These are phyloP conservation scores for Corythornis leucogaster DNA, from an alignment of 2,797 vertebrate genomes.

Conservation along the genomic window DNA sequence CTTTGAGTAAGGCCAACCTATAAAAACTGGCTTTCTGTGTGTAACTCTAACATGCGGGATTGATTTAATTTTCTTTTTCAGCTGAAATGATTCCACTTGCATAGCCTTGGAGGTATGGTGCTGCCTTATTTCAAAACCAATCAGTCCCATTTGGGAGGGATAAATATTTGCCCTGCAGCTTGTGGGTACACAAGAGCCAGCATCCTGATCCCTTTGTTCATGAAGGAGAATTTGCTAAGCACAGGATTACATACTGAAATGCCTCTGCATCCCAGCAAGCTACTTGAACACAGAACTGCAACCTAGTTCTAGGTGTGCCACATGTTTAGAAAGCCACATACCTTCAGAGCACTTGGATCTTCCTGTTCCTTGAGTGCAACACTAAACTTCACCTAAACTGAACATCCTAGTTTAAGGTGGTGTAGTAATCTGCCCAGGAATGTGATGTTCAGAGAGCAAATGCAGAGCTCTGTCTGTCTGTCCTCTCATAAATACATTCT, in stretches of 20 bases:
- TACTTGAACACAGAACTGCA: too few species aligned
- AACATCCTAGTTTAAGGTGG: too few species aligned
- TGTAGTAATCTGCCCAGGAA: not conserved
- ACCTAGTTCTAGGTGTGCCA: too few species aligned
- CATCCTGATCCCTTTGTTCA: too few species aligned
- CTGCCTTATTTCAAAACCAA: not conserved
- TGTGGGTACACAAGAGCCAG: too few species aligned
- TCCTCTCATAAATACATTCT: not conserved
- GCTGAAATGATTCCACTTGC: not conserved
- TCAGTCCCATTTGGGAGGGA: not conserved
- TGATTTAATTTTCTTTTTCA: not conserved
- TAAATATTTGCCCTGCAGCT: not conserved
- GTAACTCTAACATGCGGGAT: not conserved
- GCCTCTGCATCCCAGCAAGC: too few species aligned
- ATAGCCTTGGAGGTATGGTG: not conserved
- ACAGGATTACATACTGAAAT: too few species aligned
- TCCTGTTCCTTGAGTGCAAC: too few species aligned
- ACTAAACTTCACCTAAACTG: too few species aligned
- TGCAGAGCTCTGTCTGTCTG: not conserved
- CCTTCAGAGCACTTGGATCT: too few species aligned
- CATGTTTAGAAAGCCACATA: too few species aligned
- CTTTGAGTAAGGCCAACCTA: not conserved
- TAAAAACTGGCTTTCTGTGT: not conserved
- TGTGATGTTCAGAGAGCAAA: not conserved
- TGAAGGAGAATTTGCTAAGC: too few species aligned